A percentile compares a stretch with the other conserved stretches of the same genome.
Conservation (phyloP, 2,113 vertebrate species). For the Hydrolagus affinis region DNA sequence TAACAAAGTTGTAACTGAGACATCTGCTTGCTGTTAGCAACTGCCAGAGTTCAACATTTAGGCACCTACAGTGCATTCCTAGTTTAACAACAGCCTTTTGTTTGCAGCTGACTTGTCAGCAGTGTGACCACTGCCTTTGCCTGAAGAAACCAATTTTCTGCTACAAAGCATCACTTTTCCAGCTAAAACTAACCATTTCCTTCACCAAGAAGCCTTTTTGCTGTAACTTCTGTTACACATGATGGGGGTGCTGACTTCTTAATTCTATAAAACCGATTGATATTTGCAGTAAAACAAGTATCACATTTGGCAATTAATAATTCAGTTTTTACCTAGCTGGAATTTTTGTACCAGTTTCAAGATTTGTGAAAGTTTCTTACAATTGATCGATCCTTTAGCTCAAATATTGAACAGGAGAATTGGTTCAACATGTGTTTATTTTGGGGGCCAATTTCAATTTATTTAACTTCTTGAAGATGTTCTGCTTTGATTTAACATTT, state of each 20-base stretch:
- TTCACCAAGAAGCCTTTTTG: background rate
- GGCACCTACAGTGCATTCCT: background rate
- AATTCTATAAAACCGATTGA: background rate
- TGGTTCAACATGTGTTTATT: background rate
- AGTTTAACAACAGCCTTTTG: background rate
- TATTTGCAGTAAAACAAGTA: background rate
- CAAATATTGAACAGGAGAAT: background rate
- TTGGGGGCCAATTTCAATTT: too few relatives aligned
- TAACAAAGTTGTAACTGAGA: conserved; percentile 17
- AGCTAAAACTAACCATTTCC: background rate
- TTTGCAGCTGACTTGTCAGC: background rate
- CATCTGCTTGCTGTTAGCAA: background rate
- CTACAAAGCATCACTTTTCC: background rate
- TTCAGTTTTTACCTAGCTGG: background rate
- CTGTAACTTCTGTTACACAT: background rate
- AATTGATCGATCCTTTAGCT: background rate
- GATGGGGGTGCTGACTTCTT: background rate
- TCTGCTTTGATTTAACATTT: too few relatives aligned
- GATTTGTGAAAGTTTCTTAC: background rate
- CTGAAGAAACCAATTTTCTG: background rate
- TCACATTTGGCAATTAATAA: background rate
- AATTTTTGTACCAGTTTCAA: background rate
- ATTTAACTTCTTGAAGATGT: too few relatives aligned
- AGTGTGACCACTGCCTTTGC: background rate
- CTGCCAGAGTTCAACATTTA: background rate